phyloP scores from a whole-genome alignment of 2,113 vertebrate species.

The Tachysurus vachellii region DNA sequence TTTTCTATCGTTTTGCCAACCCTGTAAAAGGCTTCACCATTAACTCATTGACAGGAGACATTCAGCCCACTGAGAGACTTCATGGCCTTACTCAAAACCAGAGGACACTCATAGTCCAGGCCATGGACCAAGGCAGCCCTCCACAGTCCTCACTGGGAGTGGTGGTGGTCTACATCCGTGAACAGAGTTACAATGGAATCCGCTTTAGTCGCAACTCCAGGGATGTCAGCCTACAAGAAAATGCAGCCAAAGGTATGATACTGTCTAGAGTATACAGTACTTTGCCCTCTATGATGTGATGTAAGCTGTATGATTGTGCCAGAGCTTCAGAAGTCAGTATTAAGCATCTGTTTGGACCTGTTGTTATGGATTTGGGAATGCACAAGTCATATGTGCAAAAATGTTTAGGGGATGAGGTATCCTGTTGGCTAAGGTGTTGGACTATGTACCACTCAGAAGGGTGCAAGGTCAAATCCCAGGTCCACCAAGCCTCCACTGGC shows the following conservation, averaged over 20 bases:
- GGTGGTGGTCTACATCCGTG: conserved; percentile 85
- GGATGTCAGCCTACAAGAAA: conserved; percentile 86
- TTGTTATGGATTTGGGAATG: not conserved
- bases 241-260: conserved; percentile 81
- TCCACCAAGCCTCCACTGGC: no score
- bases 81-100: conserved; percentile 76
- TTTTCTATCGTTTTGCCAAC: conserved; percentile 88
- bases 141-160: conserved; percentile 89
- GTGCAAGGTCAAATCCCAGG: no score
- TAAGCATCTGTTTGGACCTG: not conserved
- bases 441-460: no score
- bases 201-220: conserved; percentile 82
- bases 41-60: conserved; percentile 91
- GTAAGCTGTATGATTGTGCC: not conserved
- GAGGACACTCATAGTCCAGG: conserved; percentile 88
- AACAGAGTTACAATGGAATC: conserved; percentile 81
- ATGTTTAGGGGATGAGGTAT: no score
- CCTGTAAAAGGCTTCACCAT: conserved; percentile 82
- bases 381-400: not conserved
- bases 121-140: conserved; percentile 90
- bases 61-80: conserved; percentile 82
- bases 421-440: no score
- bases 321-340: not conserved
- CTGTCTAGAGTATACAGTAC: not conserved
- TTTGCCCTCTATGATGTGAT: not conserved